These are phyloP conservation scores for Leucophenga varia DNA, from an alignment of 1,140 invertebrate species.

Conservation along the genomic window DNA sequence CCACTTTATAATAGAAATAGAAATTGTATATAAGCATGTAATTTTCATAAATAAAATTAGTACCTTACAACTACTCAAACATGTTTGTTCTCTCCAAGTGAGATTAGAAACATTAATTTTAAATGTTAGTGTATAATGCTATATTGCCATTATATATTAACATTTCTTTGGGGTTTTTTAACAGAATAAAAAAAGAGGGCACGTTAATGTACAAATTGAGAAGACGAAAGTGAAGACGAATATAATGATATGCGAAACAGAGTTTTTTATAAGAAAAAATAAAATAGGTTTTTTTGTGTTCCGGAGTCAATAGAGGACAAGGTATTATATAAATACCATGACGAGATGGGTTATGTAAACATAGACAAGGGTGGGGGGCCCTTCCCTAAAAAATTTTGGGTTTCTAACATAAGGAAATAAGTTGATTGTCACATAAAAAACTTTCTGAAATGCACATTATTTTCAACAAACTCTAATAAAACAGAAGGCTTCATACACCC, in stretches of 20 bases:
- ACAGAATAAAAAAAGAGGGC: no score
- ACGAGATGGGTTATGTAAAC: constrained; percentile 46
- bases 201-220: no score
- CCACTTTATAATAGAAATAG: no score
- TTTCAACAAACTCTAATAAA: constrained; percentile 38
- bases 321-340: constrained; percentile 39
- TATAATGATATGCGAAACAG: constrained; percentile 27
- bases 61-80: no score
- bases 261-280: constrained; percentile 29
- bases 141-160: no score
- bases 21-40: no score
- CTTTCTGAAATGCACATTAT: constrained; percentile 43
- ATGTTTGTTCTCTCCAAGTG: no score
- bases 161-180: no score
- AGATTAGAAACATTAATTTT: no score
- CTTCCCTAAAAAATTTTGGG: constrained; percentile 52
- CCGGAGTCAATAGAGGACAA: constrained; percentile 33
- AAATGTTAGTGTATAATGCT: no score
- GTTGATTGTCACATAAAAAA: constrained; percentile 34
- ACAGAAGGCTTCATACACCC: constrained; percentile 44
- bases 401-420: constrained; percentile 32
- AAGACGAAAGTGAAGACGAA: constrained; percentile 22
- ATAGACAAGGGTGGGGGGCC: constrained; percentile 48
- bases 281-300: constrained; percentile 28
- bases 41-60: no score